Evolutionary conservation across 2,113 vertebrate genomes (phyloP), one percentile per base, ranked within the genome.

Genomic region (Pachypanchax playfairii): DNA sequence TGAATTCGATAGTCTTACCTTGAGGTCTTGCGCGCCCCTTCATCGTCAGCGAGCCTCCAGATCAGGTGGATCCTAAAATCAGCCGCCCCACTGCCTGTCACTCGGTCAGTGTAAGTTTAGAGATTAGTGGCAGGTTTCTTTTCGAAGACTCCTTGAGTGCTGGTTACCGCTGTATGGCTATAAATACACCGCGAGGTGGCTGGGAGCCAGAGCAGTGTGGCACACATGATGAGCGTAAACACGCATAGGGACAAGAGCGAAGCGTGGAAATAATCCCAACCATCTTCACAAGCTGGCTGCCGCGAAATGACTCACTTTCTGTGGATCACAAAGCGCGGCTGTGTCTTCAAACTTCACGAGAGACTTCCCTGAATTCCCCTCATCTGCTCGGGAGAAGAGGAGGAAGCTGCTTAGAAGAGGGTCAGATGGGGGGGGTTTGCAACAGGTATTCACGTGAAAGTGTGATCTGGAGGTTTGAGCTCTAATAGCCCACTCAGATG

Each of bases 171-270:
- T 75, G 79, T 63, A 57, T 20, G 76, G 49, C 78, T 89, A 85
- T 76, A 85, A 87, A 90, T 86, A 85, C n/a, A 20, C 82, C 42
- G 74, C 29, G 36, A 57, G 59, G 74, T 74, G 84, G 87, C 77
- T 47, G 49, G 50, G 56, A 80, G 84, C 87, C 88, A 80, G 77
- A 38, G 70, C 80, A 84, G 85, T 53, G 79, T 50, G 35, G 75
- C 66, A 65, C 70, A 52, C 47, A 77, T 49, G 75, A 77, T 49
- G 75, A 85, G 55, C 77, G 75, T 76, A 87, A 83, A 85, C 77
- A 73, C 71, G 67, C 83, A 64, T 41, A 57, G 70, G 70, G 77
- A 85, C 80, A 42, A 43, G 65, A 70, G 76, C 55, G 54, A 73
- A 56, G 73, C 73, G 63, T 33, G 64, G 75, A 69, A 66, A 69